phyloP scores from a whole-genome alignment of 1,140 invertebrate species.

The Dinothrombium tinctorium region DNA sequence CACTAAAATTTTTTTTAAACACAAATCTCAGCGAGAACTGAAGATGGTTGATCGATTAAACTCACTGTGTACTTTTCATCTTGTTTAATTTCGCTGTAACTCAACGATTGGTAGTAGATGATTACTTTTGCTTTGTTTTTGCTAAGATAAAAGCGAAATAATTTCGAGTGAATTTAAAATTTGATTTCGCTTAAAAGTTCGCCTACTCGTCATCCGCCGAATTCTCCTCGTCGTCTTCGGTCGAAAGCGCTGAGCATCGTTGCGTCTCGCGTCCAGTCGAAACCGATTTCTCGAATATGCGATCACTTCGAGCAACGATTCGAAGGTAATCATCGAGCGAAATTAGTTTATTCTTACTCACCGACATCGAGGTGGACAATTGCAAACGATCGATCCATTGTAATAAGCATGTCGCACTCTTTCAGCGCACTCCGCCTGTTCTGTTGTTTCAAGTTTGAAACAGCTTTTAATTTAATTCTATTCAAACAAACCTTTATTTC shows the following conservation, averaged over 20 bases:
- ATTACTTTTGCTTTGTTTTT: conserved; percentile 10
- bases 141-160: conserved; percentile 2
- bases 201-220: not conserved
- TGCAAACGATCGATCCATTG: conserved; percentile 7
- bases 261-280: conserved; percentile 10
- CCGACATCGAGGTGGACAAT: conserved; percentile 10
- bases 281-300: conserved; percentile 9
- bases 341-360: not conserved
- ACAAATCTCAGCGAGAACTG: not conserved
- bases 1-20: not conserved
- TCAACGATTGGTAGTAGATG: conserved; percentile 10
- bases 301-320: not conserved
- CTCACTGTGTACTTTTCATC: conserved; percentile 10
- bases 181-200: not conserved
- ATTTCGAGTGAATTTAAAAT: not conserved
- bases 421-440: conserved; percentile 2
- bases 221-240: not conserved
- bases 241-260: conserved; percentile 12
- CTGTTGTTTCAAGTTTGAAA: not conserved
- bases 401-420: conserved; percentile 7
- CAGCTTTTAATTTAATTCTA: not conserved
- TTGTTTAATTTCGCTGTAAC: conserved; percentile 9
- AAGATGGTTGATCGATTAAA: not conserved
- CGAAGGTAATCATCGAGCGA: not conserved
- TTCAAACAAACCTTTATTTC: conserved; percentile 7